Conservation (phyloP, 2,797 vertebrate genomes). For the Sebastes paucispinis region DNA sequence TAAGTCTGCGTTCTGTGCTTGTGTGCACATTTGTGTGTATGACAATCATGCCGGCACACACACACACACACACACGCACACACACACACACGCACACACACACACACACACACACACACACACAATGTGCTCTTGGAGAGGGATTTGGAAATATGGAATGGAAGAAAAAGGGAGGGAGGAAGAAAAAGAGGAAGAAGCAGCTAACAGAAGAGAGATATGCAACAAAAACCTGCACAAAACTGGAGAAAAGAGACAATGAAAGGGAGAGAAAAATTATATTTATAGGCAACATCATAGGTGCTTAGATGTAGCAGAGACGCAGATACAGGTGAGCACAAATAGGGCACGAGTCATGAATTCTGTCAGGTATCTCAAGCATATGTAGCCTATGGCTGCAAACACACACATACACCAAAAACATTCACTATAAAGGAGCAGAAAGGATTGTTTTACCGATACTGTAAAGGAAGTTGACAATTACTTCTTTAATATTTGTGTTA, state of each 20-base stretch:
- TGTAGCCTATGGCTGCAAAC: constrained; percentile 23
- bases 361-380: constrained; percentile 27
- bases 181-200: constrained; percentile 49
- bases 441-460: neutral
- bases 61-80: constrained; percentile 29
- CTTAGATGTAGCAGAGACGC: constrained; percentile 51
- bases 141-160: constrained; percentile 72
- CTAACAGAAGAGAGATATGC: constrained; percentile 40
- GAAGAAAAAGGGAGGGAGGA: constrained; percentile 50
- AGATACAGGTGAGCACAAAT: constrained; percentile 73
- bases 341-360: constrained; percentile 50
- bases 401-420: constrained; percentile 9
- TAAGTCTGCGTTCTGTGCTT: constrained; percentile 78
- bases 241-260: constrained; percentile 14
- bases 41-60: constrained; percentile 38
- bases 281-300: constrained; percentile 28
- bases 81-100: constrained; percentile 30
- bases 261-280: constrained; percentile 14
- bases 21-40: constrained; percentile 57
- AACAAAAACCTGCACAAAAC: constrained; percentile 35
- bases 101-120: constrained; percentile 39
- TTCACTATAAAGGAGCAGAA: neutral
- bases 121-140: constrained; percentile 68
- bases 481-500: neutral
- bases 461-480: neutral